phyloP scores from a whole-genome alignment of 2,797 vertebrate species.

The Phoebastria nigripes region DNA sequence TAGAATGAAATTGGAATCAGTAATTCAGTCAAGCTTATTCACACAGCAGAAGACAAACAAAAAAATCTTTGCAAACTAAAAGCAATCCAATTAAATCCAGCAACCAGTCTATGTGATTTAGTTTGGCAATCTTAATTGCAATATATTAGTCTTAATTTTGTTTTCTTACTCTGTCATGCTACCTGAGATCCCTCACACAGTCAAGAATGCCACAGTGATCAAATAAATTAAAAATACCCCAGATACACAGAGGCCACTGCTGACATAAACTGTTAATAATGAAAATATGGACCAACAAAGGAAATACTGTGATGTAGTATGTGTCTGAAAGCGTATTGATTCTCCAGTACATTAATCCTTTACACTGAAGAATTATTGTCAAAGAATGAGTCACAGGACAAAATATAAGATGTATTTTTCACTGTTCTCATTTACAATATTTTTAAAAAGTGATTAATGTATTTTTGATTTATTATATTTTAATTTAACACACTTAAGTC shows the following conservation, averaged over 20 bases:
- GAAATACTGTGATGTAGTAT: conserved; percentile 59
- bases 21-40: not conserved
- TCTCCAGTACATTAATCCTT: conserved; percentile 69
- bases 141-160: not conserved
- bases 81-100: not conserved
- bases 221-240: conserved; percentile 59
- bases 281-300: conserved; percentile 63
- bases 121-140: not conserved
- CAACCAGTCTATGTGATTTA: not conserved
- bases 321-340: conserved; percentile 73
- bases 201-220: conserved; percentile 32
- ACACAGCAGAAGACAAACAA: not conserved
- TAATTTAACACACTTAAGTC: not conserved
- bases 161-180: conserved; percentile 1
- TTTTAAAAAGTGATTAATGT: not conserved
- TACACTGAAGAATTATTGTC: conserved; percentile 69
- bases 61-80: not conserved
- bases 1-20: not conserved
- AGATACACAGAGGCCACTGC: conserved; percentile 13
- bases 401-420: conserved; percentile 47
- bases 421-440: conserved; percentile 14
- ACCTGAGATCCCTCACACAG: not conserved
- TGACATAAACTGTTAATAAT: conserved; percentile 69
- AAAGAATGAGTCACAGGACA: conserved; percentile 63
- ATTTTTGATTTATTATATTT: conserved; percentile 3